A percentile compares a stretch with the other conserved stretches of the same genome.
Evolutionary conservation across 2,113 vertebrate genomes (phyloP).

Genomic region (mouse (Mus musculus)): DNA sequence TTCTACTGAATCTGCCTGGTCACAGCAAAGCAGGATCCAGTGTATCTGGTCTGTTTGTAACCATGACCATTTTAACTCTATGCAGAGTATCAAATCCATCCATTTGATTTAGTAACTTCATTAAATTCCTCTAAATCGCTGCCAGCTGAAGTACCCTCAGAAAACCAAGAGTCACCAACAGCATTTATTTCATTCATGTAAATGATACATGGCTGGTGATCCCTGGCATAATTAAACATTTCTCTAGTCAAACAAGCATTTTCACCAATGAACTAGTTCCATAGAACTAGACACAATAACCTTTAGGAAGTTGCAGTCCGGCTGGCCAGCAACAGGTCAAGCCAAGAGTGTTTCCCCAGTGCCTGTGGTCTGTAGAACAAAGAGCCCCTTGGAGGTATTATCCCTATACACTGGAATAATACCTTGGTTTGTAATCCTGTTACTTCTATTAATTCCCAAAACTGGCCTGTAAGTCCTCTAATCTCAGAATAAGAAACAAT

Average conservation of each 20-base stretch:
- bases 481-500: conserved; percentile 98
- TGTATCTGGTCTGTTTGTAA: conserved; percentile 97
- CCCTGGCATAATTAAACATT: not conserved
- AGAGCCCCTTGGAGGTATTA: conserved; percentile 97
- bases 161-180: conserved; percentile 95
- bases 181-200: conserved; percentile 98
- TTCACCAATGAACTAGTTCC: conserved; percentile 87
- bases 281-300: conserved; percentile 96
- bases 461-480: conserved; percentile 96
- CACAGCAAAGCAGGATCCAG: conserved; percentile 95
- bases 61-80: conserved; percentile 99
- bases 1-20: conserved; percentile 97
- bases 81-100: conserved; percentile 98
- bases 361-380: conserved; percentile 95
- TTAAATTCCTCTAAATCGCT: conserved; percentile 94
- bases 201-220: conserved; percentile 96
- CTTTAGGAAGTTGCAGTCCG: conserved; percentile 98
- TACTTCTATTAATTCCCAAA: conserved; percentile 96
- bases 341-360: conserved; percentile 97
- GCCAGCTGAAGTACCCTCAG: conserved; percentile 95
- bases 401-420: conserved; percentile 96
- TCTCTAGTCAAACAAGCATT: not conserved
- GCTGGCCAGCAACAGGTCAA: conserved; percentile 96
- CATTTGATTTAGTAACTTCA: conserved; percentile 99
- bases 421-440: conserved; percentile 98